Base-by-base conservation (phyloP, 2,888 invertebrate species). In the Andrena fulva region DNA sequence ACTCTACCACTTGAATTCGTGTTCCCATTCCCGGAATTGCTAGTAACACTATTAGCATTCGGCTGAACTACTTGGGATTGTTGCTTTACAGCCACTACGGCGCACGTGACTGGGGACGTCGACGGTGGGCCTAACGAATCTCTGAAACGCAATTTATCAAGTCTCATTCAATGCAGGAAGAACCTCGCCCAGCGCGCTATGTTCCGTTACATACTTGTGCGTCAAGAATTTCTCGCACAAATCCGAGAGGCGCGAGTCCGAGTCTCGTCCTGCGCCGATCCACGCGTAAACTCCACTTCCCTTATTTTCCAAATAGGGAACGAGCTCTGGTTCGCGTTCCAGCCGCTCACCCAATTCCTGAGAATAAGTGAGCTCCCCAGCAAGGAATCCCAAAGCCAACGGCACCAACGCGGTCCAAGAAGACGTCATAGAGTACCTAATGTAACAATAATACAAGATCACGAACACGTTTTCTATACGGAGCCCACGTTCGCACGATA, bases 221-320 rank as follows among this genome's bases (percentile, higher is more conserved):
- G 96, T 95, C 85, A 98, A 94, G 97, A 98, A 99, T 88, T 96
- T 96, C 81, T 96, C 96, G 91, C 97, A 98, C 72, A 98, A 94
- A 3, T 96, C 95, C 5, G 96, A 94, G 16, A 99, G 94, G 56
- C 97, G 95, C 3, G 96, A 95, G 93, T 98, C 98, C 2, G 97
- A 97, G 93, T 99, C 99, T 5, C 99, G 95, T 0, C 98, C 98
- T 6, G 98, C 98, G 1, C 99, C 99, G 81, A 99, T 99, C 99
- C 99, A 99, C 91, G 97, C 97, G 94, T 97, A 98, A 90, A 96
- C 95, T 92, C 95, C 92, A 12, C 86, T 89, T 31, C 93, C 93
- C 66, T 94, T 94, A 66, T 94, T 94, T 77, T 94, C 93, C 12
- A 93, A 83, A 70, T 93, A 94, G 1, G 93, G 93, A n/a, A 94